Evolutionary conservation across 2,797 vertebrate genomes (phyloP).

Genomic region (Anableps anableps): DNA sequence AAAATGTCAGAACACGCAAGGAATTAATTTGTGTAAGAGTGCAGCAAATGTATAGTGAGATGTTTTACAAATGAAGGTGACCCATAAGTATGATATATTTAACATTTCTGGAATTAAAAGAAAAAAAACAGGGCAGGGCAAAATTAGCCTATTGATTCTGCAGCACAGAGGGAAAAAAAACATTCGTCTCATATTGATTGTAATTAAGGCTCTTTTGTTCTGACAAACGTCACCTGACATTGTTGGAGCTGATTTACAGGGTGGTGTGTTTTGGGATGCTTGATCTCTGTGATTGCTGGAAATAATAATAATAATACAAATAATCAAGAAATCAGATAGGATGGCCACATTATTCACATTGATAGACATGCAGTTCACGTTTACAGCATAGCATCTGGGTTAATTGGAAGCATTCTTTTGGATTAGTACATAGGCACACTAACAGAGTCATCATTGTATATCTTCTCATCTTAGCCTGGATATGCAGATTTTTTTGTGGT

Average conservation of each 20-base stretch:
- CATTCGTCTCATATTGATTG: slow-evolving; percentile 25
- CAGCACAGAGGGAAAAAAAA: neutral
- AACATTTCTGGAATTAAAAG: slow-evolving; percentile 17
- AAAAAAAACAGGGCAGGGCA: neutral
- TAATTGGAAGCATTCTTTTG: slow-evolving; percentile 34
- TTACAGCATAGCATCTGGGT: slow-evolving; percentile 33
- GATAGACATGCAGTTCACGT: slow-evolving; percentile 22
- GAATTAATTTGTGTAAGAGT: neutral
- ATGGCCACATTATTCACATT: slow-evolving; percentile 22
- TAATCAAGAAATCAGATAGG: neutral
- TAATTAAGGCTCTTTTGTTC: slow-evolving; percentile 15
- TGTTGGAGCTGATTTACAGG: slow-evolving; percentile 9
- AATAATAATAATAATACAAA: neutral
- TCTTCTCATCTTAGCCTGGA: neutral
- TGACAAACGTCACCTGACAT: slow-evolving; percentile 18
- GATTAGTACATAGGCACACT: slow-evolving; percentile 13
- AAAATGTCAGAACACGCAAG: neutral
- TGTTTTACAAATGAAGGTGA: slow-evolving; percentile 69
- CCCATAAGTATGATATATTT: slow-evolving; percentile 40
- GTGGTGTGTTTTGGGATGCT: neutral
- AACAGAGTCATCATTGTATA: neutral
- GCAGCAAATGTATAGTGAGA: neutral
- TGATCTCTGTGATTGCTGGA: neutral
- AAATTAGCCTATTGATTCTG: slow-evolving; percentile 31
- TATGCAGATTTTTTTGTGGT: neutral